These are phyloP conservation scores for Thymelicus lineola DNA, from an alignment of 2,888 invertebrate species.

Conservation along the genomic window DNA sequence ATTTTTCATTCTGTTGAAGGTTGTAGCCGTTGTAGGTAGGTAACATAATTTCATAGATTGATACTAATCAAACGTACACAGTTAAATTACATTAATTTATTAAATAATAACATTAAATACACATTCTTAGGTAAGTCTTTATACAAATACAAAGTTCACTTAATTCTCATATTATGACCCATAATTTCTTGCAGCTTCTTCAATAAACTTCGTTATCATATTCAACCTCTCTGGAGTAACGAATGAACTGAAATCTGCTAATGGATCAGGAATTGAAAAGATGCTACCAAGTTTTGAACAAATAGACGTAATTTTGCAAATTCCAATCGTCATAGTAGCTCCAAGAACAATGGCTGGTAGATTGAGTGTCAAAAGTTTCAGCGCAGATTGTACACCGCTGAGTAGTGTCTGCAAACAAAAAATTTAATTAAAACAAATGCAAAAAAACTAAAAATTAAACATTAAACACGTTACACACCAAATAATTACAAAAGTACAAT, in stretches of 20 bases:
- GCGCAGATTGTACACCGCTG: constrained; percentile 44
- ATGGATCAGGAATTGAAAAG: constrained; percentile 51
- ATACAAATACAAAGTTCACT: too few relatives aligned
- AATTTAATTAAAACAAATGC: too few relatives aligned
- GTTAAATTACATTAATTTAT: too few relatives aligned
- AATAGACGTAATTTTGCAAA: constrained; percentile 84
- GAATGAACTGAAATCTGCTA: constrained; percentile 67
- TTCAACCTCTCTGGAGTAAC: constrained; percentile 82
- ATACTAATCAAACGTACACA: too few relatives aligned
- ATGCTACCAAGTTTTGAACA: constrained; percentile 77
- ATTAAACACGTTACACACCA: too few relatives aligned
- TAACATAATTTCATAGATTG: too few relatives aligned
- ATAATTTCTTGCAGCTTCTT: constrained; percentile 82
- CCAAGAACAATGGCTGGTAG: constrained; percentile 51
- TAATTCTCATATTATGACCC: constrained; percentile 24
- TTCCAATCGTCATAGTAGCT: constrained; percentile 68
- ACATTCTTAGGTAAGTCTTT: too few relatives aligned
- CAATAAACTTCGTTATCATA: constrained; percentile 76
- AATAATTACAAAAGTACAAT: too few relatives aligned
- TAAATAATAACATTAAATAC: too few relatives aligned
- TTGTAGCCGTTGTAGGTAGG: too few relatives aligned
- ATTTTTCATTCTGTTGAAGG: too few relatives aligned
- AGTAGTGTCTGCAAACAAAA: constrained; percentile 26
- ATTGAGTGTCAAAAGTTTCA: constrained; percentile 47
- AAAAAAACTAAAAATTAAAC: too few relatives aligned